Evolutionary conservation across 1,140 invertebrate species (phyloP), one percentile per base, ranked within the genome.

Genomic region (Zaprionus camerounensis): DNA sequence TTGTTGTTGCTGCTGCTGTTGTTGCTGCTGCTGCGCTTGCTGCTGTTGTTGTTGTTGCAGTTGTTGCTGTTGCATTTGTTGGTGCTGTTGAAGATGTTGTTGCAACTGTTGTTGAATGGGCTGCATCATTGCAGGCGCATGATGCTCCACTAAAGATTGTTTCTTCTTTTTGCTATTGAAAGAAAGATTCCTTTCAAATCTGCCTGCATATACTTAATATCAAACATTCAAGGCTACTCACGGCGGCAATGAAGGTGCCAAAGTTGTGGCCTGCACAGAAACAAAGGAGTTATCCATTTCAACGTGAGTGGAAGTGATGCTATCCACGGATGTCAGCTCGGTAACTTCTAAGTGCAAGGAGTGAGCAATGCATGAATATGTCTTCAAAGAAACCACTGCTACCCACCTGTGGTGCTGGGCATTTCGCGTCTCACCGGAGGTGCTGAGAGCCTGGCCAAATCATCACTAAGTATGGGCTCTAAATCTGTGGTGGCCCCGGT

Each of bases 381-480:
- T 91, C 64, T 12, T 9, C 17, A 4, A 1, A 0, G 24, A 31
- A 24, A 7, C 11, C 4, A 2, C 26, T 7, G 0, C 7, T 44
- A 85, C 70, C 73, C 73, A 92, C 92, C 92, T 88, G 92, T 93
- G 11, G 92, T 92, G 63, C 92, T 93, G 13, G 92, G 92, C 85
- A 93, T 85, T 56, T 93, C 92, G 0, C 92, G 72, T 13, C 91
- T 66, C 36, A 92, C 91, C 1, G 85, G 91, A 5, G 90, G 91
- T 3, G 91, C 92, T 13, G 92, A 93, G 3, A 93, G 41, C 36
- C 86, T 64, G 2, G 81, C 75, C 17, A 84, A 80, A 58, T 93
- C 91, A 15, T 88, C 86, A 24, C 69, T 71, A 2, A 93, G 61
- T 26, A 93, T 92, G 13, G 92, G 92, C 68, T 93, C 92, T 36